phyloP scores from a whole-genome alignment of 2,113 vertebrate genomes.

The Phaethornis superciliosus region DNA sequence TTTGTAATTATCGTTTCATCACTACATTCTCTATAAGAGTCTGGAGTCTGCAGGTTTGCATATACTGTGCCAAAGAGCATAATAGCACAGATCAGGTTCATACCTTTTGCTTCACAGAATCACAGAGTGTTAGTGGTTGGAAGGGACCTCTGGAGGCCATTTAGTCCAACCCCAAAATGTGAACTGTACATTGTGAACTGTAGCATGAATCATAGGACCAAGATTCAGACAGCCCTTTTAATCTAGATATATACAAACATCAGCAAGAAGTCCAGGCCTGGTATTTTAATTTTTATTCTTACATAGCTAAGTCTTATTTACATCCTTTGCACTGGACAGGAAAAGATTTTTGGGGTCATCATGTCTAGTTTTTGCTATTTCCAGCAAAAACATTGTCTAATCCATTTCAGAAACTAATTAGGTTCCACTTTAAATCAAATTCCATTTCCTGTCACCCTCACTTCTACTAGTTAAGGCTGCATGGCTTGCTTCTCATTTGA shows the following conservation, averaged over 20 bases:
- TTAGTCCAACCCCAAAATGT: too few species aligned
- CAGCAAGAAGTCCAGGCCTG: background rate
- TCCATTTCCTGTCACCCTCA: background rate
- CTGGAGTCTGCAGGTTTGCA: background rate
- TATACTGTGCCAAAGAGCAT: background rate
- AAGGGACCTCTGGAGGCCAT: too few species aligned
- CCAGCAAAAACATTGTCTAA: background rate
- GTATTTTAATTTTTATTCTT: background rate
- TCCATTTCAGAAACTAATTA: background rate
- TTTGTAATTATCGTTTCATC: background rate
- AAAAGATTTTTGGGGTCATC: background rate
- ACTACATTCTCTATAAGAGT: background rate
- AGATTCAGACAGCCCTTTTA: background rate
- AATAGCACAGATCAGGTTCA: background rate
- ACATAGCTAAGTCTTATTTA: background rate
- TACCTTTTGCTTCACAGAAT: background rate
- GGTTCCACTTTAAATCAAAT: background rate
- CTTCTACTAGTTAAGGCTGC: background rate
- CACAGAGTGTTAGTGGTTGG: too few species aligned
- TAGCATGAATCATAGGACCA: background rate
- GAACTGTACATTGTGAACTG: too few species aligned
- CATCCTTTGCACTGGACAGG: background rate
- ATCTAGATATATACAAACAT: background rate
- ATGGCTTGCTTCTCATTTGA: background rate
- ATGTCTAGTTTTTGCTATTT: background rate